Base-by-base conservation (phyloP, 2,888 invertebrate species). In the Yponomeuta evonymella region DNA sequence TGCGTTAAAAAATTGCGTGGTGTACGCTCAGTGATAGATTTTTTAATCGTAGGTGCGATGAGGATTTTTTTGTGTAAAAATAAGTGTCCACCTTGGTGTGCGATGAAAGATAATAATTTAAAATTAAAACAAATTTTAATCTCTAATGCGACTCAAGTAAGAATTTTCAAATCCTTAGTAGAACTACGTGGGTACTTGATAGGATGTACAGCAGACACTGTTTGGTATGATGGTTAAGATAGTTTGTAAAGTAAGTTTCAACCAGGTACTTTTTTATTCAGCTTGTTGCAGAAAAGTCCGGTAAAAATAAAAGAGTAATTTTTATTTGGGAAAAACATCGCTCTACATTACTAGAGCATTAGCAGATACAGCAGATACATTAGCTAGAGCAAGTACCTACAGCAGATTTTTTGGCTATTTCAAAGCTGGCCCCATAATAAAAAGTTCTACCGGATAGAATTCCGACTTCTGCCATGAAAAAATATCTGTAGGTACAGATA, bases 111-210 rank as follows among this genome's bases (percentile, higher is more conserved):
- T 65, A n/a, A 33, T 23, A 65, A 65, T 12, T n/a, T 69, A 69
- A 69, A 10, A 15, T 48, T 48, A 15, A 69, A 48, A 70, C 65
- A 70, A 67, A 70, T 69, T 67, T 23, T 71, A 72, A 70, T 63
- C 68, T 71, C 51, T 15, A 58, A 51, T 6, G 12, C 12, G 10
- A 51, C 4, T 51, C 12, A 51, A 15, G 51, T 15, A 58, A 12
- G 51, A 58, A 58, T 58, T 58, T 58, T 15, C 51, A 58, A 58
- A 58, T 15, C 51, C 51, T 58, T 12, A 58, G 51, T 58, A 58
- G 51, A 4, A 15, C 15, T 58, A 58, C 15, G 2, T 58, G 51
- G 15, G 51, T 58, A 5, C 15, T 15, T 58, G 51, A 51, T 2
- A 2, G 51, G 12, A 2, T 51, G 12, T 15, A 15, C 51, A 15